A percentile compares a stretch with the other conserved stretches of the same genome.
Evolutionary conservation across 2,113 vertebrate species (phyloP).

Genomic region (Leucopsar rothschildi): DNA sequence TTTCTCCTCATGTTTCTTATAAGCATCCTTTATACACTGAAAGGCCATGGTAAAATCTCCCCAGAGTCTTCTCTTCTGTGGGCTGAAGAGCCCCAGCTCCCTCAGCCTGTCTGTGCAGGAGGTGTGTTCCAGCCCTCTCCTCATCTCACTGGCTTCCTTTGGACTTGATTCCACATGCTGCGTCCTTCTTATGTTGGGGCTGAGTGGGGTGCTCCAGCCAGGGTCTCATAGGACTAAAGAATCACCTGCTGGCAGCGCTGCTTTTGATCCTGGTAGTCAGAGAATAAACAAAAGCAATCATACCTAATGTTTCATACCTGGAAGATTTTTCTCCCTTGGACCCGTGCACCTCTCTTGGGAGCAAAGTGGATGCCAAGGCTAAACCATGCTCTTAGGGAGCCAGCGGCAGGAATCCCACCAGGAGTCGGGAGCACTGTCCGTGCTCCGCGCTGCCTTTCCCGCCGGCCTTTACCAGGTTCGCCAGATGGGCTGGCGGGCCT

Average conservation of each 20-base stretch:
- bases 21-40: neutral
- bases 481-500: accelerated
- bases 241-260: neutral
- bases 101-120: accelerated
- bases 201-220: accelerated
- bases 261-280: neutral
- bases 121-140: neutral
- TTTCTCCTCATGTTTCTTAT: neutral
- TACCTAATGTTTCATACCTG: neutral
- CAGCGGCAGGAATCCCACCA: neutral
- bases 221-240: accelerated
- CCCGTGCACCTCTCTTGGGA: neutral
- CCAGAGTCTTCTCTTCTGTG: neutral
- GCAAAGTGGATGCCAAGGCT: neutral
- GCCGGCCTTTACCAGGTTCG: neutral
- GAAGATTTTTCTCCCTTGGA: neutral
- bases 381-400: neutral
- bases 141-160: neutral
- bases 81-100: neutral
- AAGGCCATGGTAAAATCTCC: accelerated
- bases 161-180: accelerated
- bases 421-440: accelerated
- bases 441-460: accelerated
- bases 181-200: accelerated
- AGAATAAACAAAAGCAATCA: neutral